A percentile compares a stretch with the other conserved stretches of the same genome.
Conservation (phyloP, 2,888 invertebrate genomes). For the Pristionchus mayeri region DNA sequence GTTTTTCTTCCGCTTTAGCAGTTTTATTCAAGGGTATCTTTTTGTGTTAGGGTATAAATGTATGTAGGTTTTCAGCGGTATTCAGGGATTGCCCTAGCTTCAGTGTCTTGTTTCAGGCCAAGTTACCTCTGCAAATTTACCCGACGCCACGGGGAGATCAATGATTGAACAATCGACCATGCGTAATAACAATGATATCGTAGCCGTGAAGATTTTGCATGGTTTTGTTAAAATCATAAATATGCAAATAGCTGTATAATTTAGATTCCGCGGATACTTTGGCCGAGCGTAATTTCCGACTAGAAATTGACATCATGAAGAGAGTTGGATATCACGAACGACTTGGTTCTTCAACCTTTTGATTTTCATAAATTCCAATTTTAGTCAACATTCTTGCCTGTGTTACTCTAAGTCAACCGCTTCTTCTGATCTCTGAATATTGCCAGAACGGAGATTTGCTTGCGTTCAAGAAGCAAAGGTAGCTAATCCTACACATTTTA, state of each 20-base stretch:
- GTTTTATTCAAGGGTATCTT: too few species aligned
- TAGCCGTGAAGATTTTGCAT: background rate
- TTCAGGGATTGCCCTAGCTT: too few species aligned
- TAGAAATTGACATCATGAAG: slow-evolving; percentile 18
- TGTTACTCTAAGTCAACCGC: background rate
- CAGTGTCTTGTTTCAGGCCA: background rate
- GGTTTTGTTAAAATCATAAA: background rate
- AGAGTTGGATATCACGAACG: background rate
- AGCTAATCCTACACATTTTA: too few species aligned
- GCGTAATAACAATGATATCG: background rate
- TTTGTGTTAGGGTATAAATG: too few species aligned
- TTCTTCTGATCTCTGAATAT: slow-evolving; percentile 32
- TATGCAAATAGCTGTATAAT: background rate
- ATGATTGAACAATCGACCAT: background rate
- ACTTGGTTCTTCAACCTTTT: background rate
- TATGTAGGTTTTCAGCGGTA: background rate
- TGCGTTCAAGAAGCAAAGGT: background rate
- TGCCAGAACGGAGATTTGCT: slow-evolving; percentile 28
- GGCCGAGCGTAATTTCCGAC: background rate
- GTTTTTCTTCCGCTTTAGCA: background rate
- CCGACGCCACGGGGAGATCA: background rate
- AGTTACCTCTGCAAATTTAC: background rate
- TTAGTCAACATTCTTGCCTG: slow-evolving; percentile 37
- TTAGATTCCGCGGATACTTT: background rate
- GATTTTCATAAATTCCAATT: background rate